Evolutionary conservation across 2,797 vertebrate genomes (phyloP), one percentile per base, ranked within the genome.

Genomic region (Moxostoma hubbsi): DNA sequence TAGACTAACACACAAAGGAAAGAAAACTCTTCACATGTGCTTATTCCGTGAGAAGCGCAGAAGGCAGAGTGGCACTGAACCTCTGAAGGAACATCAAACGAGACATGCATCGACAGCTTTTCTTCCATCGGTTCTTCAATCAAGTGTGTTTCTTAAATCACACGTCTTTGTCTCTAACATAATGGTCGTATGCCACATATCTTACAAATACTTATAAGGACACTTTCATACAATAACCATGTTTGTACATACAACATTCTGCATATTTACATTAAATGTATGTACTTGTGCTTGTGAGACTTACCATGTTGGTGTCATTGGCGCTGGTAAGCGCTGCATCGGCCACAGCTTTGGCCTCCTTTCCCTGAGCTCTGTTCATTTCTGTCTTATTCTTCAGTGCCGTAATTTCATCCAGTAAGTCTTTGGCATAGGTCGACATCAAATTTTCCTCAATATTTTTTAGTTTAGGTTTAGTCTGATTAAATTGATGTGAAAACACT

Each of bases 391-490:
- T 87, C 68, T 87, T 90, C 84, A 96, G 71, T 64, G 73, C 81
- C 54, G 92, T 49, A 2, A 91, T 91, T 80, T 90, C 83, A 0
- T 89, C 66, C 72, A 88, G 81, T 43, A 96, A 62, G 13, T 80
- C 77, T 81, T 80, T 77, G 18, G 85, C 55, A 45, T 0, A 73
- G 5, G 45, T 16, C 1, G 85, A 85, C 57, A 83, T 81, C 73
- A 93, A 84, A 66, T 92, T 85, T 5, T 86, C 61, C 0, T 91
- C 91, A 0, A 82, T 84, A 64, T 87, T 62, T 9, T 89, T 85
- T 80, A 91, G 73, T 85, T 92, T 93, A 68, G 72, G 85, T 85
- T 83, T 84, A 61, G 89, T 88, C 96, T 98, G 79, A 36, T 73
- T 24, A 43, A n/a, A 81, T 7, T 1, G 13, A 72, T 12, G 16